Percentiles rank a stretch among this genome's conserved stretches.
Conservation (phyloP, 2,888 invertebrate species). For the Drosophila nr. perissopoda region DNA sequence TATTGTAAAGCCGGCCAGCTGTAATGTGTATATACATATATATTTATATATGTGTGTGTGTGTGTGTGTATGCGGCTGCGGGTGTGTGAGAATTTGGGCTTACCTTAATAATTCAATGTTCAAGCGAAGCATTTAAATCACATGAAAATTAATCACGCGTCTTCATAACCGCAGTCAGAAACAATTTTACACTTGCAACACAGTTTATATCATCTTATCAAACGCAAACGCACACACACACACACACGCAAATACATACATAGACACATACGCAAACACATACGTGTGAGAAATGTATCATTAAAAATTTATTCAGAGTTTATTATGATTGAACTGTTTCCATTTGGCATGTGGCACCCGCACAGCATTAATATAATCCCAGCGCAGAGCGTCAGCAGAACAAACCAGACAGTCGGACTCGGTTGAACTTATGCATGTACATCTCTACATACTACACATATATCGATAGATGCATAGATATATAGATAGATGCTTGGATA, state of each 20-base stretch:
- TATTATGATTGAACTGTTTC: slow-evolving; percentile 78
- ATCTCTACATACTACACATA: neutral
- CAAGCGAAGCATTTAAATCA: slow-evolving; percentile 63
- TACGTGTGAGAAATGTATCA: slow-evolving; percentile 34
- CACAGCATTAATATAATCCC: slow-evolving; percentile 66
- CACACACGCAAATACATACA: neutral
- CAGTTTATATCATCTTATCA: slow-evolving; percentile 37
- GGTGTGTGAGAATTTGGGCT: slow-evolving; percentile 2
- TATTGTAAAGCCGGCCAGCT: slow-evolving; percentile 38
- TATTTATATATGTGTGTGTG: neutral
- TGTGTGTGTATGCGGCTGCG: neutral
- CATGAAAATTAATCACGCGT: slow-evolving; percentile 63
- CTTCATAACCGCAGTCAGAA: slow-evolving; percentile 45
- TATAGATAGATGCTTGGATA: neutral
- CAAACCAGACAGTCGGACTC: slow-evolving; percentile 34
- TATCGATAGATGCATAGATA: neutral
- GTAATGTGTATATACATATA: neutral
- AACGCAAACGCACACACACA: slow-evolving; percentile 4
- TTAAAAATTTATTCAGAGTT: slow-evolving; percentile 70
- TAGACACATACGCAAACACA: neutral
- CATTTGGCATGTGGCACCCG: slow-evolving; percentile 70
- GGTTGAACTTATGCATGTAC: slow-evolving; percentile 19
- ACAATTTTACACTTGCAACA: slow-evolving; percentile 48
- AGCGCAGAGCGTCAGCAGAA: slow-evolving; percentile 28
- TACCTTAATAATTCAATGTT: slow-evolving; percentile 63